Conservation (phyloP, 2,888 invertebrate genomes). For the Epinotia nisella region DNA sequence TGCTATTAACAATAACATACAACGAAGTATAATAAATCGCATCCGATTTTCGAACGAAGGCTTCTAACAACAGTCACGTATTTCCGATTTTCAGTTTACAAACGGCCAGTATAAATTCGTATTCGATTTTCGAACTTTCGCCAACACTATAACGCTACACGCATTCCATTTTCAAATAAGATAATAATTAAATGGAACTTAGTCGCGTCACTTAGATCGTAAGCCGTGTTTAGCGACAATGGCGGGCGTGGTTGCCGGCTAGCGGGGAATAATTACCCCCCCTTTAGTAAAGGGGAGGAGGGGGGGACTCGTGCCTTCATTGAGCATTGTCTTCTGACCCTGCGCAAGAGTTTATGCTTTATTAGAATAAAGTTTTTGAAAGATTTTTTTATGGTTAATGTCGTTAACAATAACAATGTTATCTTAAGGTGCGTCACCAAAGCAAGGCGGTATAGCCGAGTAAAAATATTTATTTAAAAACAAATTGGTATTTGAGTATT, state of each 20-base stretch:
- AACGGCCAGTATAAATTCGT: conserved; percentile 1
- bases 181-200: conserved; percentile 44
- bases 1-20: too few species aligned
- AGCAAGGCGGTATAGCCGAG: not conserved
- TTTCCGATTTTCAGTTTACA: not conserved
- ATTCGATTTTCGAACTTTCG: conserved; percentile 13
- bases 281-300: conserved; percentile 50
- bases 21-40: too few species aligned
- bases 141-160: conserved; percentile 9
- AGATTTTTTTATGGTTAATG: conserved; percentile 21
- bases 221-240: conserved; percentile 77
- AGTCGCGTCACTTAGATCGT: conserved; percentile 49
- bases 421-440: not conserved
- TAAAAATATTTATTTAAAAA: not conserved
- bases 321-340: conserved; percentile 81
- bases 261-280: conserved; percentile 77
- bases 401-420: conserved; percentile 18
- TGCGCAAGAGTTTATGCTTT: conserved; percentile 47
- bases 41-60: conserved; percentile 1
- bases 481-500: not conserved
- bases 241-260: conserved; percentile 78
- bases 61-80: not conserved
- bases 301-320: conserved; percentile 61
- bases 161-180: conserved; percentile 43
- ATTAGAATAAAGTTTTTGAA: conserved; percentile 7